phyloP scores from a whole-genome alignment of 1,140 invertebrate species.

The Goniozus legneri region DNA sequence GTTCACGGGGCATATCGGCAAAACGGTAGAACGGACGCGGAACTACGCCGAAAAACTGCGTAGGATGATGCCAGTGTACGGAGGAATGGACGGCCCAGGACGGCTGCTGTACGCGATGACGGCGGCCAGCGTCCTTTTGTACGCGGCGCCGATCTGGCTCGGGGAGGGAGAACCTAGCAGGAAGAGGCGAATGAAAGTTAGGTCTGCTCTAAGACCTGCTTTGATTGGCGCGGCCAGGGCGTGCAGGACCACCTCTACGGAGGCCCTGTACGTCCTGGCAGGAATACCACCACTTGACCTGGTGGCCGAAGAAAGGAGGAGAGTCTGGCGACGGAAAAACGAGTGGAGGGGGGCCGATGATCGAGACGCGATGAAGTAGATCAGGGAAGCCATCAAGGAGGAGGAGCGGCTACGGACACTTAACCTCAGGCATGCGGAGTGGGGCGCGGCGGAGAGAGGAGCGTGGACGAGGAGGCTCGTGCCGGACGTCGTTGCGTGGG shows the following conservation, averaged over 20 bases:
- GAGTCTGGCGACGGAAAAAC: slow-evolving; percentile 1
- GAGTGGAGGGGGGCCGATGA: background rate
- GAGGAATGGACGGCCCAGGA: slow-evolving; percentile 8
- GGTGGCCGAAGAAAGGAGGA: background rate
- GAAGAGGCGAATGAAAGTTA: too few relatives aligned
- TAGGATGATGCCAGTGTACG: too few relatives aligned
- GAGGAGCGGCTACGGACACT: background rate
- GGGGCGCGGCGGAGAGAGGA: too few relatives aligned
- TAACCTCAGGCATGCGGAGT: background rate
- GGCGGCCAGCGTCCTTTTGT: background rate
- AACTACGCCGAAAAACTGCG: too few relatives aligned
- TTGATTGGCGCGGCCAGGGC: too few relatives aligned
- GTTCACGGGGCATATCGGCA: too few relatives aligned
- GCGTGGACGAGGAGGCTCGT: too few relatives aligned
- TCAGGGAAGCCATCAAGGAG: background rate
- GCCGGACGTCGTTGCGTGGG: too few relatives aligned
- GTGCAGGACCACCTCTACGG: slow-evolving; percentile 33
- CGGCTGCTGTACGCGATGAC: slow-evolving; percentile 1
- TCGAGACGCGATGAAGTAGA: background rate
- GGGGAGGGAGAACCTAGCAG: too few relatives aligned
- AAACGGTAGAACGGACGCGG: too few relatives aligned
- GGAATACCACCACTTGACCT: slow-evolving; percentile 25
- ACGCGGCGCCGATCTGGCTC: too few relatives aligned
- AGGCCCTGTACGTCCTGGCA: slow-evolving; percentile 24
- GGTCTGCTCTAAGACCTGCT: too few relatives aligned